Percentiles rank a stretch among this genome's conserved stretches.
These are phyloP conservation scores for Asarcornis scutulata DNA, from an alignment of 2,113 vertebrate species.

Conservation along the genomic window DNA sequence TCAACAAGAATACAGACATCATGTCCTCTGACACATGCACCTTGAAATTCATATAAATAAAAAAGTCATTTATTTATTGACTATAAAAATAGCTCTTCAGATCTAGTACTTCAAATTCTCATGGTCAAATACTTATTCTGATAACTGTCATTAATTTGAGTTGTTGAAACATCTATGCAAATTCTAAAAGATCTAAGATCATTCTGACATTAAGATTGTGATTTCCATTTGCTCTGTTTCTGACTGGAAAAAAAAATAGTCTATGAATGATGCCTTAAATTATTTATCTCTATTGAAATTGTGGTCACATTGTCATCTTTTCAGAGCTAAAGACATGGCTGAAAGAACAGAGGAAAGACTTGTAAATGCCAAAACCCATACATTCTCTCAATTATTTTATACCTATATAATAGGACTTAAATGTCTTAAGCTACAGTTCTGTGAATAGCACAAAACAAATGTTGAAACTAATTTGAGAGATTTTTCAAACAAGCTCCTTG, in stretches of 20 bases:
- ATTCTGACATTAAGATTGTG: background rate
- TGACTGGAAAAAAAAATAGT: background rate
- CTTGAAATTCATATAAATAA: background rate
- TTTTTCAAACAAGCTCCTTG: background rate
- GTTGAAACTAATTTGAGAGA: background rate
- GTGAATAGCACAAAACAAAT: no score
- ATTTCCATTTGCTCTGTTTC: background rate
- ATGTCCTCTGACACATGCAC: background rate
- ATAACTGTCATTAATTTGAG: background rate
- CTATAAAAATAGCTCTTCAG: background rate
- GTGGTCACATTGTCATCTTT: background rate
- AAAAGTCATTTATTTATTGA: background rate
- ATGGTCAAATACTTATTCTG: background rate
- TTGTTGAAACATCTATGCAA: background rate
- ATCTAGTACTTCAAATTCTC: background rate
- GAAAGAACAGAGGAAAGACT: background rate
- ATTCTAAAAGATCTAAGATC: background rate
- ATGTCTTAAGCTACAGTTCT: background rate
- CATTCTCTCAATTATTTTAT: background rate
- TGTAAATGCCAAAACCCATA: background rate
- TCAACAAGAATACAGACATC: background rate
- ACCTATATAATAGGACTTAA: background rate
- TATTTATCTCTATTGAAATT: background rate
- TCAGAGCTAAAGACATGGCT: background rate
- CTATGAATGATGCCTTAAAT: background rate